A percentile compares a stretch with the other conserved stretches of the same genome.
phyloP scores from a whole-genome alignment of 2,113 vertebrate genomes.

The Scomber scombrus region DNA sequence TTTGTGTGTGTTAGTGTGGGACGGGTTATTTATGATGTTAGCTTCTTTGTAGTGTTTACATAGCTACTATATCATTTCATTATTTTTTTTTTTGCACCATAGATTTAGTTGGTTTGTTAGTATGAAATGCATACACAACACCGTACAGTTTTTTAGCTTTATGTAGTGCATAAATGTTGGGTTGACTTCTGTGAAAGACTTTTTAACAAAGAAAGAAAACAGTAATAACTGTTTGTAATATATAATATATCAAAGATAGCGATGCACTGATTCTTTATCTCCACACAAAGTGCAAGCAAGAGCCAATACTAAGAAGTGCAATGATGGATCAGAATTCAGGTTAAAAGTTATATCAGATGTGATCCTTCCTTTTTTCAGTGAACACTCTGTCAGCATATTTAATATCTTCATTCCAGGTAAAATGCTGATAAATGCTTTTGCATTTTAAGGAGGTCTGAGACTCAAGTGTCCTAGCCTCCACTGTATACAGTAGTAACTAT shows the following conservation, averaged over 20 bases:
- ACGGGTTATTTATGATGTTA: conserved; percentile 17
- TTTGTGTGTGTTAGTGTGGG: conserved; percentile 32
- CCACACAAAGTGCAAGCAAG: not conserved
- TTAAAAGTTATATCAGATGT: not conserved
- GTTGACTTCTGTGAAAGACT: conserved; percentile 27
- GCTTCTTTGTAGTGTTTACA: conserved; percentile 46
- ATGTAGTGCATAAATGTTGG: not conserved
- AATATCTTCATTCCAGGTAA: conserved; percentile 3
- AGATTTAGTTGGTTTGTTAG: conserved; percentile 29
- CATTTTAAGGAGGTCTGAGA: not conserved
- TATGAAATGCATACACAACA: not conserved
- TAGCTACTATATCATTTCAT: conserved; percentile 5
- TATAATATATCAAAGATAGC: not conserved
- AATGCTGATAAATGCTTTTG: not conserved
- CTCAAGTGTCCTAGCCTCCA: not conserved
- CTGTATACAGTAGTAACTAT: not conserved
- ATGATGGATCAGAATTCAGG: conserved; percentile 12
- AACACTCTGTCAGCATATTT: not conserved
- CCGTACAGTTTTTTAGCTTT: not conserved
- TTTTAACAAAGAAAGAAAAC: not conserved
- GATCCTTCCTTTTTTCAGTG: conserved; percentile 7
- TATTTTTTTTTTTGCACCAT: conserved; percentile 32
- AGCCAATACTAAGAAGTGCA: not conserved
- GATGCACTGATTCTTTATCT: not conserved
- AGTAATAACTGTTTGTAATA: not conserved